A percentile compares a stretch with the other conserved stretches of the same genome.
Evolutionary conservation across 2,888 invertebrate species (phyloP).

Genomic region (Mactromeris polynyma): DNA sequence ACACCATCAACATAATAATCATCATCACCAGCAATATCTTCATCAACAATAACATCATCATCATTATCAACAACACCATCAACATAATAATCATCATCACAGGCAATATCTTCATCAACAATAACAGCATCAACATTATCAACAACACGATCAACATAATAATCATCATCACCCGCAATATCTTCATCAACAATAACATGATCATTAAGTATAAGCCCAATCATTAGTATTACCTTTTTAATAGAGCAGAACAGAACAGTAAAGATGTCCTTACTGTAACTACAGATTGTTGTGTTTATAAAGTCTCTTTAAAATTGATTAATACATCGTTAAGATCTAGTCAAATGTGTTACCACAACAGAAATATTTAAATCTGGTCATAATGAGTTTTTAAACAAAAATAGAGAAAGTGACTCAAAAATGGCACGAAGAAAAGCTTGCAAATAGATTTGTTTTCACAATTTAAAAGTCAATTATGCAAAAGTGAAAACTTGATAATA

Average conservation of each 20-base stretch:
- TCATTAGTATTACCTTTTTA: too few species aligned
- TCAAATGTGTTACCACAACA: too few species aligned
- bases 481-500: neutral
- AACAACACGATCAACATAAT: neutral
- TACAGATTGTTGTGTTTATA: too few species aligned
- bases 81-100: too few species aligned
- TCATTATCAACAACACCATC: too few species aligned
- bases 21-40: neutral
- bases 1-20: neutral
- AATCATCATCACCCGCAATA: neutral
- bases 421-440: neutral
- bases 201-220: too few species aligned
- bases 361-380: too few species aligned
- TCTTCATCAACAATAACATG: neutral
- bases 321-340: too few species aligned
- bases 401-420: neutral
- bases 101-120: neutral
- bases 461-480: conserved; percentile 4
- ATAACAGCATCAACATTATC: neutral
- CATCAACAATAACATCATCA: neutral
- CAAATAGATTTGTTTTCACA: neutral
- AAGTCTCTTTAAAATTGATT: too few species aligned
- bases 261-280: too few species aligned
- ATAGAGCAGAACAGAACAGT: too few species aligned
- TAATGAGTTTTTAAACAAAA: neutral